These are phyloP conservation scores for Pampus argenteus DNA, from an alignment of 2,797 vertebrate genomes.

Conservation along the genomic window DNA sequence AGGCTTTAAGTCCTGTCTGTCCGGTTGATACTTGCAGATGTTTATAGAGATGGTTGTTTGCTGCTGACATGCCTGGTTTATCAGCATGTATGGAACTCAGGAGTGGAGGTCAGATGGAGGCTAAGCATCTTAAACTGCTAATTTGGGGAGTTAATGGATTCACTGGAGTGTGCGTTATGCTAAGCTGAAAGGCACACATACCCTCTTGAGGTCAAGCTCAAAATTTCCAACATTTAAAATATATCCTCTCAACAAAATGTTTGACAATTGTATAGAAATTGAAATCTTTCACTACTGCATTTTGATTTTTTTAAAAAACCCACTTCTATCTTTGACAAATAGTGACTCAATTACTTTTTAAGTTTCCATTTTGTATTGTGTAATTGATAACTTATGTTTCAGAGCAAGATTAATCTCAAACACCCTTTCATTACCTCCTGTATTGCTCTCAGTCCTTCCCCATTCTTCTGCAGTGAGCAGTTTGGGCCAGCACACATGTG, in stretches of 20 bases:
- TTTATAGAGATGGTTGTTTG: constrained; percentile 33
- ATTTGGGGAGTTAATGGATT: constrained; percentile 68
- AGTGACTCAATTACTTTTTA: constrained; percentile 38
- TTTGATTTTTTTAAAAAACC: too few relatives aligned
- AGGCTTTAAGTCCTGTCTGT: constrained; percentile 4
- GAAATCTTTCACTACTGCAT: too few relatives aligned
- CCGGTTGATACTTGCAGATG: constrained; percentile 9
- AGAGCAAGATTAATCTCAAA: constrained; percentile 49
- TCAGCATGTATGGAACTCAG: constrained; percentile 31
- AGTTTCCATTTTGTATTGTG: constrained; percentile 55
- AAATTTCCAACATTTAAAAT: too few relatives aligned
- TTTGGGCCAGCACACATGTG: constrained; percentile 74
- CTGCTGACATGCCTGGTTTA: constrained; percentile 33
- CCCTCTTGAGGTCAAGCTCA: constrained; percentile 6
- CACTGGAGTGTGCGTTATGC: constrained; percentile 35
- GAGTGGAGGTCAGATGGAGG: constrained; percentile 57
- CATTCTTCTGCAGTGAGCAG: constrained; percentile 25
- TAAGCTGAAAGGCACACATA: constrained; percentile 27
- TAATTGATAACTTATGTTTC: constrained; percentile 72
- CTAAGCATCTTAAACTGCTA: constrained; percentile 56
- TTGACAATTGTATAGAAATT: too few relatives aligned
- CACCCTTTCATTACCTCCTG: constrained; percentile 52
- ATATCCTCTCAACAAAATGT: too few relatives aligned
- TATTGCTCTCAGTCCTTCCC: constrained; percentile 37
- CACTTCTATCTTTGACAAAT: constrained; percentile 41